A percentile compares a stretch with the other conserved stretches of the same genome.
These are phyloP conservation scores for Thelaira solivaga DNA, from an alignment of 2,888 invertebrate species.

Conservation along the genomic window DNA sequence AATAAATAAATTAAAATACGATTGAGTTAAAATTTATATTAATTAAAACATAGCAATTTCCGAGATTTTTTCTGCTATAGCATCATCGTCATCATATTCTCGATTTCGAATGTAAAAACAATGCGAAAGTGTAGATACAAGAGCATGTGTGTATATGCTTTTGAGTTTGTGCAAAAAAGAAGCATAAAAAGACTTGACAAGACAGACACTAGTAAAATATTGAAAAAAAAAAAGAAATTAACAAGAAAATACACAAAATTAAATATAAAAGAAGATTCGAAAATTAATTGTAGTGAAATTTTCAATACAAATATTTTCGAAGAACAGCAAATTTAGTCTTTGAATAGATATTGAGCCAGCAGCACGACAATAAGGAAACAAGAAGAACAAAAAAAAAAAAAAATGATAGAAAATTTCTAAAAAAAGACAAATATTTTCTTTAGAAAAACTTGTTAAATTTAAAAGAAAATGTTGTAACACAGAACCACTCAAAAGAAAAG, in stretches of 20 bases:
- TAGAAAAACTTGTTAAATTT: not conserved
- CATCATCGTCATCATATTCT: slow-evolving; percentile 17
- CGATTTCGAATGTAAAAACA: slow-evolving; percentile 21
- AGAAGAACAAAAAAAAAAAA: slow-evolving; percentile 3
- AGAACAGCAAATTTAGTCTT: slow-evolving; percentile 57
- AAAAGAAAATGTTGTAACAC: not conserved
- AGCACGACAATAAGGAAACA: slow-evolving; percentile 36
- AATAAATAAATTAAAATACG: slow-evolving; percentile 52
- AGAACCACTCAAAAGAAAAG: not conserved
- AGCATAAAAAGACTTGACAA: slow-evolving; percentile 21
- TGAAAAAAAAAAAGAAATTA: slow-evolving; percentile 30
- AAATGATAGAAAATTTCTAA: not conserved
- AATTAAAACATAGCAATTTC: slow-evolving; percentile 38
- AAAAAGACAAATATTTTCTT: no score
- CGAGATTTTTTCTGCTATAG: slow-evolving; percentile 29
- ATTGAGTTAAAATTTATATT: slow-evolving; percentile 46
- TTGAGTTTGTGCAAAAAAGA: no score
- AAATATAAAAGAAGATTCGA: slow-evolving; percentile 52
- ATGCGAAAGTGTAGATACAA: not conserved
- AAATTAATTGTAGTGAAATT: slow-evolving; percentile 57
- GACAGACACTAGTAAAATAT: slow-evolving; percentile 33
- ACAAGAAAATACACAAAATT: slow-evolving; percentile 29
- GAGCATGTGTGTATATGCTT: no score
- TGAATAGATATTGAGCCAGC: slow-evolving; percentile 40
- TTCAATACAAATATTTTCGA: slow-evolving; percentile 52